Evolutionary conservation across 2,888 invertebrate genomes (phyloP), one percentile per base, ranked within the genome.

Genomic region (Andrena trimmerana): DNA sequence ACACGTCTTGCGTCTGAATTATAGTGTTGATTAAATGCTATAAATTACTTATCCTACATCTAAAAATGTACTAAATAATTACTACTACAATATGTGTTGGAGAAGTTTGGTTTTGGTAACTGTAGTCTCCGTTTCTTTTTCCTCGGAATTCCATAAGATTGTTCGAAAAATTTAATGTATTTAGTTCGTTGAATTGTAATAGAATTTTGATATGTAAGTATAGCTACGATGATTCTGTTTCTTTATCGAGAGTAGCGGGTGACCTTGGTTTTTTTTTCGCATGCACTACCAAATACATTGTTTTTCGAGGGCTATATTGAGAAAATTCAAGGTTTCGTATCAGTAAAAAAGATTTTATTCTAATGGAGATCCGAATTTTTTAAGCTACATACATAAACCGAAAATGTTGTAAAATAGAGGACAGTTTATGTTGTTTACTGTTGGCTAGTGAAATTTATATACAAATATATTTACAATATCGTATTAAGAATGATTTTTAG

Each of bases 1-100:
- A 68, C 16, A 48, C 16, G 0, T 8, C 20, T 29, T 57, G 20
- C 7, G 65, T 57, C 65, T 65, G 73, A 65, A 73, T 54, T 36
- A 13, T 20, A 36, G 10, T 16, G n/a, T n/a, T 29, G 2, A 24
- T 73, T n/a, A n/a, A 52, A 54, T 42, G 13, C 42, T 42, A 42
- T 42, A 42, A 42, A 42, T 16, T 42, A 5, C 16, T 42, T 42
- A 42, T 13, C 36, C 36, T 13, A 42, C 16, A 16, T 42, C 16
- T 42, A 42, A 42, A 42, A 42, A 42, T 42, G 5, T 42, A 42
- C 42, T 42, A 36, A 36, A 36, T 36, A 42, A 4, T 42, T 13
- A 13, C 42, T 16, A 16, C 42, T 42, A 16, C 4, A 42, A 42
- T 42, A 16, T 16, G 16, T 5, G 42, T 42, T 42, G 16, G 42